Evolutionary conservation across 1,140 invertebrate genomes (phyloP), one percentile per base, ranked within the genome.

Genomic region (Sarcophaga peregrina): DNA sequence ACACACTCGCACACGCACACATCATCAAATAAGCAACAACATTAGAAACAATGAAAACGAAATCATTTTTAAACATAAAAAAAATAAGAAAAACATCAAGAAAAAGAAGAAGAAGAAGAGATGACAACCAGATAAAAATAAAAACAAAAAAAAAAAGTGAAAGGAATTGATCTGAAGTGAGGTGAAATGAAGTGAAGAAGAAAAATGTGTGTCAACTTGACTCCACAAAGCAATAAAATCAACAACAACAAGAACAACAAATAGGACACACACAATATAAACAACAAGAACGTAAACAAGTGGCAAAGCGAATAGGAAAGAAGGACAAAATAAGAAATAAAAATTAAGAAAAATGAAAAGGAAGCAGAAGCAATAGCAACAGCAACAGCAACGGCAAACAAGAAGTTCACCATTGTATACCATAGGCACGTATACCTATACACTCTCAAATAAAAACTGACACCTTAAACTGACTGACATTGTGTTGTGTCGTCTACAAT

Each of bases 201-300:
- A 72, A 25, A 72, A 20, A 72, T 72, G 62, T 72, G 62, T 72
- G 62, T 72, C 62, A 72, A 25, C 62, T 72, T 72, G 17, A 72
- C 62, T 72, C 9, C 8, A 72, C 20, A 72, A 17, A 72, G 37
- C 37, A 72, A 72, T 25, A 72, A 72, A 25, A 25, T 72, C 62
- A 9, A 72, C 11, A 25, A 9, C 62, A 62, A 11, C 58, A 62
- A 62, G 13, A 5, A 62, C 58, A 5, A 13, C 62, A 37, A 37
- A 37, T 37, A 37, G 25, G 25, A 37, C 25, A 37, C 25, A 37
- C 62, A n/a, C n/a, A n/a, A n/a, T n/a, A 72, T 25, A 15, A n/a
- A 62, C 15, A 7, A 4, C 7, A n/a, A 62, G 25, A 37, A 37
- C 25, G 25, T 37, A 37, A 37, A 37, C 25, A 37, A 37, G 25